Base-by-base conservation (phyloP, 2,797 vertebrate genomes). In the Macroramphosus scolopax region DNA sequence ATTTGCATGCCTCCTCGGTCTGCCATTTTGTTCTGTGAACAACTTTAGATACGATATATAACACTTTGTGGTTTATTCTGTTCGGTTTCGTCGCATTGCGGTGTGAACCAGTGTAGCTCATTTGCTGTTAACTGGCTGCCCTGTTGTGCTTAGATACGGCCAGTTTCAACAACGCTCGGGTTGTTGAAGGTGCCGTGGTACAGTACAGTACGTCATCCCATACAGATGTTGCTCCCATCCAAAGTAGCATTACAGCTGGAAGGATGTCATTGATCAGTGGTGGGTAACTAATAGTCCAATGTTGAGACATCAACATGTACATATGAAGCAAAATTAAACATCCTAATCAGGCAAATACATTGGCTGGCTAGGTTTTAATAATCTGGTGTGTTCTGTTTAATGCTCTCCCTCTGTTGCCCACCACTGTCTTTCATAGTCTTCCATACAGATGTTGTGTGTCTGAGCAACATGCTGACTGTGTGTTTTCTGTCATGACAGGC, bases 401-500 rank as follows among this genome's bases (percentile, higher is more conserved):
- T 54, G 58, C 57, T 49, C 15, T 49, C 8, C 42, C 52, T 62
- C 63, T 46, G 72, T 81, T 82, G 54, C 81, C 83, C 84, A 82
- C 78, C 81, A 77, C 78, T 85, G 68, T 53, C 47, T 15, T 46
- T 51, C 44, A 57, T 75, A 45, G 67, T 74, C 32, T 76, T 81
- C 33, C 12, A 31, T 33, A 32, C 13, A 46, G 11, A 42, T 12
- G 6, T 5, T 30, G 10, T 44, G 17, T 14, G 3, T 47, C 41
- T 72, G 12, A 60, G 13, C 35, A 47, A 32, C 31, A 33, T 44
- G 59, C 69, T 83, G 62, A 83, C 51, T 51, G 32, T 48, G 33
- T 59, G 30, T 49, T 57, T 64, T 72, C 43, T 80, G 39, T 82
- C 63, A 63, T 14, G 41, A 32, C 79, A 99, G 97, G 97, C 96